Evolutionary conservation across 2,888 invertebrate species (phyloP), one percentile per base, ranked within the genome.

Genomic region (Eupithecia subfuscata): DNA sequence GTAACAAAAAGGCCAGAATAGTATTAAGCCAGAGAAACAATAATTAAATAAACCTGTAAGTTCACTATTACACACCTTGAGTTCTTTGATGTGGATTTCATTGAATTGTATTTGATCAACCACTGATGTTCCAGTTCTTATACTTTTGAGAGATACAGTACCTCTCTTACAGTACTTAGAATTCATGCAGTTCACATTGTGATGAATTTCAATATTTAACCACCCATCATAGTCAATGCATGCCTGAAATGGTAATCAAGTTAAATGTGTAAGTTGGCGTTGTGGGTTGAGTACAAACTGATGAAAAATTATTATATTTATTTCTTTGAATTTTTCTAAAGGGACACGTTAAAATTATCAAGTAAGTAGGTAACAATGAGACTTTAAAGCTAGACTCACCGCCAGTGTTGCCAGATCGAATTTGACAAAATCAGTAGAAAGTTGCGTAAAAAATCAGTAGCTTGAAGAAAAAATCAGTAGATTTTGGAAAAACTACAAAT

Each of bases 171-270:
- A 95, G 84, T 96, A 97, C 74, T 90, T 89, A 43, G 95, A 92
- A 11, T 92, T 89, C n/a, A 90, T 90, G 80, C 96, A 95, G 80
- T 89, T 95, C 70, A 97, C 86, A 2, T 96, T 95, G 88, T 98
- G 97, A 83, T 96, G 96, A 78, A 98, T 90, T 87, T 96, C 96
- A 81, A 97, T 95, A 78, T 96, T 96, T 30, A 97, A 88, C 96
- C 97, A 97, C 45, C 97, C 96, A 90, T 97, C 97, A 84, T 97
- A 97, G 85, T 97, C 97, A 79, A 97, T 88, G 74, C 90, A 87
- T 48, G 81, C 75, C 95, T 95, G 83, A 79, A 90, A 90, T 73
- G 65, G 18, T 11, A 18, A 64, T 64, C 16, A 34, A 16, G 34
- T 18, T 63, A 63, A 9, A 12, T 34, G 8, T 8, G 30, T 63